Percentiles rank a stretch among this genome's conserved stretches.
Conservation (phyloP, 2,888 invertebrate genomes). For the Pseudococcus jackbeardsleyi region DNA sequence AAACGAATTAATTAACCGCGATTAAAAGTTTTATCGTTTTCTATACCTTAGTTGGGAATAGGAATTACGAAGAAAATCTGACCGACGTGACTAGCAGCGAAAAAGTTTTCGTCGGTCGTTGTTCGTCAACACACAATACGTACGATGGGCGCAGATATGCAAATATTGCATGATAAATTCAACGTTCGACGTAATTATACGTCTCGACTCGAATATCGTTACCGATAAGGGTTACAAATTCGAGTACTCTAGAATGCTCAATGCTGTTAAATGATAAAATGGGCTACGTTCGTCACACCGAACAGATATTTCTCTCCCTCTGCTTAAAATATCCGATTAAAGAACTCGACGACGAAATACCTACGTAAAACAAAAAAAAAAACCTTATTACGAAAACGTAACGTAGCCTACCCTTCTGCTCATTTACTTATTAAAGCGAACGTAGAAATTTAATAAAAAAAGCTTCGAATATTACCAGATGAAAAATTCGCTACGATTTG, state of each 20-base stretch:
- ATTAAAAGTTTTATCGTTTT: slow-evolving; percentile 8
- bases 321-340: not conserved
- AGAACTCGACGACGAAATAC: not conserved
- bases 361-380: not conserved
- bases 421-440: not conserved
- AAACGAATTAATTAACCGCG: slow-evolving; percentile 20
- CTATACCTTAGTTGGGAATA: slow-evolving; percentile 5
- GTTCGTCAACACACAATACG: not conserved
- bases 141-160: slow-evolving; percentile 8
- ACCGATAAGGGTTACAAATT: slow-evolving; percentile 6
- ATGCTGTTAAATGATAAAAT: not conserved
- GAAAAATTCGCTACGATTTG: slow-evolving; percentile 36
- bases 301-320: not conserved
- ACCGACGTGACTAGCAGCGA: slow-evolving; percentile 25
- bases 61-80: not conserved
- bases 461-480: not conserved
- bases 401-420: not conserved
- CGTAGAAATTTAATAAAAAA: slow-evolving; percentile 7
- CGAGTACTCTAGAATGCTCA: not conserved
- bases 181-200: slow-evolving; percentile 16
- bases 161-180: slow-evolving; percentile 28
- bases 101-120: slow-evolving; percentile 4
- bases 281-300: not conserved
- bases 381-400: not conserved
- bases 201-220: not conserved